Evolutionary conservation across 1,140 invertebrate species (phyloP), one percentile per base, ranked within the genome.

Genomic region (Medauroidea extradentata): DNA sequence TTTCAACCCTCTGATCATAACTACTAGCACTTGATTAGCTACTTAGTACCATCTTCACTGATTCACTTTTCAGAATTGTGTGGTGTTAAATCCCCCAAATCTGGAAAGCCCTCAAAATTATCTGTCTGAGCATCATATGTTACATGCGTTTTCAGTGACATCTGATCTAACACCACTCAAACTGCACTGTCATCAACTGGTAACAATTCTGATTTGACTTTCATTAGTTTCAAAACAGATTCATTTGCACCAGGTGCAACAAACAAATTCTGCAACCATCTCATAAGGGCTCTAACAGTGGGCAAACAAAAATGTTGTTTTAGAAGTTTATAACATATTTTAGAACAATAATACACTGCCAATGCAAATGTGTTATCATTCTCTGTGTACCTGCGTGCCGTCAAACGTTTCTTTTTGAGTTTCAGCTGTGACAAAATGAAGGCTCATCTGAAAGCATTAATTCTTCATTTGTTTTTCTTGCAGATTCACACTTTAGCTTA

Each of bases 1-100:
- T 34, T 34, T 7, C 4, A 52, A 5, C 9, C 50, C 50, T n/a
- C 50, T 52, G 25, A 52, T 52, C 50, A 52, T 52, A 5, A 42
- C 19, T n/a, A 52, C 50, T 18, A 52, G n/a, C 16, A 27, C 50
- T 11, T 52, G 19, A n/a, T 52, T 52, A 9, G 50, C 50, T 5
- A 21, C n/a, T 34, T 34, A 18, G 4, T 52, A 5, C 19, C 18
- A 18, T 5, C 29, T 24, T 52, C 27, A 52, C 9, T 25, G 5
- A 21, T 46, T 13, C 9, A n/a, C 9, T 46, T 46, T 11, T 21
- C 44, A 46, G 4, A 5, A 13, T 5, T 7, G 24, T n/a, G n/a
- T 5, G 18, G 44, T 46, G 13, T 46, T 4, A 9, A 5, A 46
- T 4, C 18, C 3, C 44, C 44, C 13, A 46, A 19, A 46, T 46